A percentile compares a stretch with the other conserved stretches of the same genome.
phyloP scores from a whole-genome alignment of 2,888 invertebrate genomes.

The Pammene aurita region DNA sequence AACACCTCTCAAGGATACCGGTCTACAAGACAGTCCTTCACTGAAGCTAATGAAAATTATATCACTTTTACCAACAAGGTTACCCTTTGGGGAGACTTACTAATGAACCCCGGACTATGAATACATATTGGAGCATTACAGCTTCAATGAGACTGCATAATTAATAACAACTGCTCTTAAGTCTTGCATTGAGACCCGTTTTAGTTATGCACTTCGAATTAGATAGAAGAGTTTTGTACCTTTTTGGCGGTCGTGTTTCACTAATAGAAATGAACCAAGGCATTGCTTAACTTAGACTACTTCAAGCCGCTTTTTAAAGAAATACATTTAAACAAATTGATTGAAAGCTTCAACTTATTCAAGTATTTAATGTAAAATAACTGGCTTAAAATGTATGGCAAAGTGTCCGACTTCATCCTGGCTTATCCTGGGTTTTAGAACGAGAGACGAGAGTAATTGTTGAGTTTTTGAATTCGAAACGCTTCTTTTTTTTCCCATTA shows the following conservation, averaged over 20 bases:
- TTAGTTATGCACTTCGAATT: conserved; percentile 31
- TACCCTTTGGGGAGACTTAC: conserved; percentile 52
- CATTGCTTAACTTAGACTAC: no score
- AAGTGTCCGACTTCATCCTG: no score
- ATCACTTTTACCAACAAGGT: conserved; percentile 51
- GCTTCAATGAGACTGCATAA: conserved; percentile 64
- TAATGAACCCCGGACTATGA: conserved; percentile 72
- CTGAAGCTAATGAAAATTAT: conserved; percentile 55
- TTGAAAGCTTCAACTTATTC: no score
- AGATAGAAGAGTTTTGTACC: conserved; percentile 14
- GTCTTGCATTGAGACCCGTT: conserved; percentile 51
- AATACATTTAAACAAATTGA: no score
- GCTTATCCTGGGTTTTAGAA: no score
- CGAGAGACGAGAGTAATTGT: no score
- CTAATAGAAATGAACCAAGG: not conserved
- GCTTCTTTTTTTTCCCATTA: no score
- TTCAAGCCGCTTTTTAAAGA: no score
- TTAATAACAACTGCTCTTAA: conserved; percentile 66
- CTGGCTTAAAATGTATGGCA: no score
- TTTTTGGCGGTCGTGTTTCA: not conserved
- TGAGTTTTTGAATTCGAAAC: no score
- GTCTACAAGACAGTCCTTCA: conserved; percentile 8
- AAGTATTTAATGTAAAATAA: no score
- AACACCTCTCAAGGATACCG: conserved; percentile 1
- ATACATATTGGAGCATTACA: conserved; percentile 76